phyloP scores from a whole-genome alignment of 2,888 invertebrate species.

The Chymomyza caudatula region DNA sequence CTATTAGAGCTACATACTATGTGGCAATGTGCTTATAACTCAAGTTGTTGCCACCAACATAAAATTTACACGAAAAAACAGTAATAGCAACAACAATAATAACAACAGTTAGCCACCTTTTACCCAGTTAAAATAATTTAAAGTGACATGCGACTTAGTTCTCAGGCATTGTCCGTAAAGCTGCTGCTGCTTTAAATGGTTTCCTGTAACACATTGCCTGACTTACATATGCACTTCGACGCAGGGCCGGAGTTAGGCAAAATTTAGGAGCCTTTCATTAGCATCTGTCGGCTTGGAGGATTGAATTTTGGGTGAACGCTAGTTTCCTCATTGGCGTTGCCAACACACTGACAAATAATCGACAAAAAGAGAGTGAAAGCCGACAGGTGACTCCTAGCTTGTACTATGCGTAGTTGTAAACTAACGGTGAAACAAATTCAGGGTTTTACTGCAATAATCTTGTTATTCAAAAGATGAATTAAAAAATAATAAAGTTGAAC shows the following conservation, averaged over 20 bases:
- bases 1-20: slow-evolving; percentile 14
- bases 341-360: too few species aligned
- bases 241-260: background rate
- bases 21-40: slow-evolving; percentile 66
- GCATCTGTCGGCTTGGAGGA: too few species aligned
- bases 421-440: too few species aligned
- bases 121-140: slow-evolving; percentile 47
- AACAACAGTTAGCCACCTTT: slow-evolving; percentile 52
- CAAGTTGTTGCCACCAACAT: slow-evolving; percentile 36
- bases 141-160: slow-evolving; percentile 63
- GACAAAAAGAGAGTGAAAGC: too few species aligned
- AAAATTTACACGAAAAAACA: slow-evolving; percentile 20
- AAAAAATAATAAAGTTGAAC: too few species aligned
- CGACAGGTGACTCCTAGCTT: too few species aligned
- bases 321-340: too few species aligned
- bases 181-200: slow-evolving; percentile 60
- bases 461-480: too few species aligned
- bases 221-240: background rate
- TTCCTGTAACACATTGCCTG: slow-evolving; percentile 41
- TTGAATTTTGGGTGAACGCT: too few species aligned
- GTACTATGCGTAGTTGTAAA: too few species aligned
- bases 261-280: background rate
- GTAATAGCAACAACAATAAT: slow-evolving; percentile 20
- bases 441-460: too few species aligned
- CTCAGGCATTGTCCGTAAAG: slow-evolving; percentile 34